Percentiles rank a stretch among this genome's conserved stretches.
phyloP scores from a whole-genome alignment of 2,888 invertebrate genomes.

The Vesta saturnalis region DNA sequence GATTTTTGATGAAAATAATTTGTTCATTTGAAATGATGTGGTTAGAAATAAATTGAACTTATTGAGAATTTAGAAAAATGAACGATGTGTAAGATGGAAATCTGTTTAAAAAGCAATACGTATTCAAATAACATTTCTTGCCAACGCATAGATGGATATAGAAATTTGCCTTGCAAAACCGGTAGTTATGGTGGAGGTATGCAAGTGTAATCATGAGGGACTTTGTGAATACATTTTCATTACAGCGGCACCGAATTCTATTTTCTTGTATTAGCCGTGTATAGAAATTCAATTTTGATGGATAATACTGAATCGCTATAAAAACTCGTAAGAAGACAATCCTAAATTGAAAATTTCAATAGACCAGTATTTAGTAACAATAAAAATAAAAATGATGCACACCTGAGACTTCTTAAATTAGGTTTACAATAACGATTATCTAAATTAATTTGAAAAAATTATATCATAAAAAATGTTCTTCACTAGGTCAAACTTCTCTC shows the following conservation, averaged over 20 bases:
- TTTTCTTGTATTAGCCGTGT: background rate
- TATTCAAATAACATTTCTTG: conserved; percentile 16
- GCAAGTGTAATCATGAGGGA: background rate
- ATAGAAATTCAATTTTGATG: background rate
- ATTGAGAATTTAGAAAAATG: too few species aligned
- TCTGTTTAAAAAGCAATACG: conserved; percentile 8
- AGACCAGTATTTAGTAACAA: too few species aligned
- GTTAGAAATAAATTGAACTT: too few species aligned
- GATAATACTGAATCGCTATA: background rate
- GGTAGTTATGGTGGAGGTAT: conserved; percentile 16
- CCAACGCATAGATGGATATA: conserved; percentile 11
- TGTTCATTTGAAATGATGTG: too few species aligned
- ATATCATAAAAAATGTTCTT: conserved; percentile 14
- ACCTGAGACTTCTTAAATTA: too few species aligned
- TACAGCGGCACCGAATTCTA: conserved; percentile 10
- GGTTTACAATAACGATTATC: background rate
- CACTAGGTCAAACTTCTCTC: conserved; percentile 37
- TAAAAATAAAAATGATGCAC: too few species aligned
- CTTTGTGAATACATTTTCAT: conserved; percentile 8
- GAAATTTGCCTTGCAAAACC: conserved; percentile 20
- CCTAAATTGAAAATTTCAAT: conserved; percentile 11
- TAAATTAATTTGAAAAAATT: background rate
- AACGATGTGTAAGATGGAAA: too few species aligned
- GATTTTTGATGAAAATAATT: too few species aligned
- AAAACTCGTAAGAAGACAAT: background rate